Conservation (phyloP, 2,888 invertebrate genomes). For the Yponomeuta evonymella region DNA sequence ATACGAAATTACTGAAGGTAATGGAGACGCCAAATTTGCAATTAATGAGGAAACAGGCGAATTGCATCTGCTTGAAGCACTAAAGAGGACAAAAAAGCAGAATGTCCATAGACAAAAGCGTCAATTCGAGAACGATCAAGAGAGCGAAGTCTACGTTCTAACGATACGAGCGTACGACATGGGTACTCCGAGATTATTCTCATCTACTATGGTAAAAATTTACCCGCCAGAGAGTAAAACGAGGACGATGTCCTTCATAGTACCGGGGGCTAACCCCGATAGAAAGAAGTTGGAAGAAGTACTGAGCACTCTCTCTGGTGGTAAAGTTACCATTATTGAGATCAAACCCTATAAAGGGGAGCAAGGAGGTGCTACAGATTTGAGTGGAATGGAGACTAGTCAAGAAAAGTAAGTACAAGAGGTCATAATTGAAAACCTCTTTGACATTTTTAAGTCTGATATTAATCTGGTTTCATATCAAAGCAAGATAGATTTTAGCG, state of each 20-base stretch:
- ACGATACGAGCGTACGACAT: conserved; percentile 89
- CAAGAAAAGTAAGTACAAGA: conserved; percentile 70
- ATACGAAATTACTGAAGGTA: conserved; percentile 88
- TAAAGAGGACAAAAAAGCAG: conserved; percentile 62
- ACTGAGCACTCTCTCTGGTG: conserved; percentile 86
- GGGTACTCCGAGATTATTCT: conserved; percentile 86
- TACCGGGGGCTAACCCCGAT: conserved; percentile 86
- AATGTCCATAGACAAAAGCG: conserved; percentile 65
- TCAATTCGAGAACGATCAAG: conserved; percentile 57
- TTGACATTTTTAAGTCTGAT: no score
- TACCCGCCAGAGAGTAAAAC: conserved; percentile 86
- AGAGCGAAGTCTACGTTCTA: conserved; percentile 78
- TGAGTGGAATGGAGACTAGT: conserved; percentile 65
- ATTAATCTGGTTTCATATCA: no score
- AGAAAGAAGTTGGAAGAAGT: conserved; percentile 84
- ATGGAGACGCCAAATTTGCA: conserved; percentile 83
- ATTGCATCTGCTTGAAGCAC: conserved; percentile 76
- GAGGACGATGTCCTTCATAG: conserved; percentile 87
- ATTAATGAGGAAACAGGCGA: conserved; percentile 87
- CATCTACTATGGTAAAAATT: conserved; percentile 83
- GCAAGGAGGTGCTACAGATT: conserved; percentile 74
- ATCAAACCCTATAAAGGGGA: conserved; percentile 81
- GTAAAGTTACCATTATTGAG: conserved; percentile 84
- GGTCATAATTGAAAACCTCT: not conserved
- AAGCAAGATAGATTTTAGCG: no score